Percentiles rank a stretch among this genome's conserved stretches.
Evolutionary conservation across 2,888 invertebrate species (phyloP).

Genomic region (Schrankia costaestrigalis): DNA sequence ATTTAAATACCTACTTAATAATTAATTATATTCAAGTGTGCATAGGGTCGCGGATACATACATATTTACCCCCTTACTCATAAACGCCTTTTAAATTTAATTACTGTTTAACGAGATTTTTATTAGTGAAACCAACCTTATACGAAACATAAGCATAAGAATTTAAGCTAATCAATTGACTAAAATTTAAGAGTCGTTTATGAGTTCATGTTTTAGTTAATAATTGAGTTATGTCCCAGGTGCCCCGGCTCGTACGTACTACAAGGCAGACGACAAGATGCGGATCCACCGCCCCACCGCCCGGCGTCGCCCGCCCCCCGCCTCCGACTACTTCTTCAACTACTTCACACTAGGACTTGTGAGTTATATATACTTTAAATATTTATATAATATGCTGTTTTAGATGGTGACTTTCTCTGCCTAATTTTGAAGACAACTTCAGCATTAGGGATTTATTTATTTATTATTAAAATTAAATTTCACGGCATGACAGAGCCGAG

Average conservation of each 20-base stretch:
- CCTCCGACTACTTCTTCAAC: slow-evolving; percentile 99
- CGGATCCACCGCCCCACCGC: slow-evolving; percentile 96
- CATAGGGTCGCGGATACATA: no score
- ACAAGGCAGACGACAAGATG: slow-evolving; percentile 99
- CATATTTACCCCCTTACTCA: no score
- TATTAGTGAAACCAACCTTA: no score
- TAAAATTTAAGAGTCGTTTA: not conserved
- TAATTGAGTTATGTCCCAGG: slow-evolving; percentile 47
- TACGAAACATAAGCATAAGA: no score
- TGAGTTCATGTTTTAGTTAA: not conserved
- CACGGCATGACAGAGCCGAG: no score
- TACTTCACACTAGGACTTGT: slow-evolving; percentile 98
- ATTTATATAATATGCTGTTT: not conserved
- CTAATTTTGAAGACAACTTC: no score
- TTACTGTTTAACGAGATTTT: no score
- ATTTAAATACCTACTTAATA: no score
- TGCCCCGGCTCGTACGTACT: slow-evolving; percentile 95
- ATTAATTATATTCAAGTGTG: no score
- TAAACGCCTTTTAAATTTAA: no score
- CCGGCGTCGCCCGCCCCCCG: slow-evolving; percentile 86
- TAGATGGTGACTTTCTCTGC: not conserved
- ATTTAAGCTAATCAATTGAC: not conserved
- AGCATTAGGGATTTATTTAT: no score
- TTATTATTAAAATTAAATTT: no score
- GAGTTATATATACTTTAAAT: slow-evolving; percentile 44